Evolutionary conservation across 1,140 invertebrate species (phyloP), one percentile per base, ranked within the genome.

Genomic region (Drosophila willistoni): DNA sequence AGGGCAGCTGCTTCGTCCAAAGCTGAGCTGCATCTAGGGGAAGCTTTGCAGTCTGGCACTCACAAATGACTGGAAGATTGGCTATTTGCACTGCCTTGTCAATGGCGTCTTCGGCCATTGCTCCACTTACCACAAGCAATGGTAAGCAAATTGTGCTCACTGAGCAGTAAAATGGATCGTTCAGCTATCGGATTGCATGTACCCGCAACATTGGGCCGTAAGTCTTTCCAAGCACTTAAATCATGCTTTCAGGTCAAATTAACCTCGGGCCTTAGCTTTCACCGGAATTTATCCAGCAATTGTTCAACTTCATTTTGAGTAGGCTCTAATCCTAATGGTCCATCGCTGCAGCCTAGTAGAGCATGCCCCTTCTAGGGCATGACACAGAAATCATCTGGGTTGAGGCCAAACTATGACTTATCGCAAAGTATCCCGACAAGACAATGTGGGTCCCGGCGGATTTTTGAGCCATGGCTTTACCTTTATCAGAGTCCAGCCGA

Each of bases 361-460:
- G 69, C 65, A 14, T 66, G 56, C 1, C 69, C 69, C 41, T 65
- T 39, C 69, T 64, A 66, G 34, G 69, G 69, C 44, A 66, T 57
- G 29, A 44, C 55, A 34, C 60, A 71, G 2, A 59, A 5, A 22
- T 71, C 69, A 2, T 17, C 54, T 12, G 19, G 17, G 5, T 10
- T 17, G 0, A 64, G 69, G n/a, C 63, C 34, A 71, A 10, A 10
- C n/a, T 63, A 42, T 60, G 56, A 5, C 33, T 59, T 7, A 19
- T 25, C 1, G 69, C 55, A 10, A 64, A 66, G 22, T 65, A 71
- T 9, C 69, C 63, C 0, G 63, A 44, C 41, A 71, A 44, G 1
- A 71, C 63, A 1, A 71, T 51, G 22, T 71, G 69, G 0, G 56
- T 71, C 0, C 64, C 63, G 3, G 69, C 36, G 5, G 63, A n/a